Conservation (phyloP, 1,140 invertebrate species). For the Chlorops oryzae region DNA sequence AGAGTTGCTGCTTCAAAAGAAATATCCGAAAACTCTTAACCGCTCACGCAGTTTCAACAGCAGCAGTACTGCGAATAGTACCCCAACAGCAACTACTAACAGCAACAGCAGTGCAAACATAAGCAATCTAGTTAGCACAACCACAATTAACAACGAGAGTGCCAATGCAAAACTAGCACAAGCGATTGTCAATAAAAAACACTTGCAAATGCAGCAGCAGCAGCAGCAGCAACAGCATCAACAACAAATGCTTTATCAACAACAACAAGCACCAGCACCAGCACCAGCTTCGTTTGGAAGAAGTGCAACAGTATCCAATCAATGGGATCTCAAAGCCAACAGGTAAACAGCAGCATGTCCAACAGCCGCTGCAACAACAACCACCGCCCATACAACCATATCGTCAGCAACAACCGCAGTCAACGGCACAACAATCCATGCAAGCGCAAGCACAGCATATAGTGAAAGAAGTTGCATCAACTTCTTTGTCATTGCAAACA, state of each 20-base stretch:
- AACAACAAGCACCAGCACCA: background rate
- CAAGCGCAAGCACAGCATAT: slow-evolving; percentile 21
- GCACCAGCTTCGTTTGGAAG: background rate
- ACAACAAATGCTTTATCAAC: background rate
- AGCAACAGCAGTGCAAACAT: slow-evolving; percentile 11
- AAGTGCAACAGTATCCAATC: background rate
- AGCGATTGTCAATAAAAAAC: slow-evolving; percentile 40
- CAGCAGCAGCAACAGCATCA: slow-evolving; percentile 15
- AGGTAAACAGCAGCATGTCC: background rate
- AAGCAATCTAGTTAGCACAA: slow-evolving; percentile 1
- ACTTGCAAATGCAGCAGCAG: slow-evolving; percentile 24
- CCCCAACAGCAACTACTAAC: slow-evolving; percentile 10
- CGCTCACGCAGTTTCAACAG: slow-evolving; percentile 42
- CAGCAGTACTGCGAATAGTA: slow-evolving; percentile 11
- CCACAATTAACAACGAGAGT: slow-evolving; percentile 14
- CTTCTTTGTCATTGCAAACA: slow-evolving; percentile 22
- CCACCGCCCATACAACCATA: background rate
- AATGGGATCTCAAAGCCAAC: slow-evolving; percentile 4
- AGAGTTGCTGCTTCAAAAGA: slow-evolving; percentile 62
- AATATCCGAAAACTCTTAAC: slow-evolving; percentile 52
- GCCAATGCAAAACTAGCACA: slow-evolving; percentile 43
- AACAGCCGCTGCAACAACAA: background rate
- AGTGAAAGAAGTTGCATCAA: too few species aligned
- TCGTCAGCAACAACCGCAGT: slow-evolving; percentile 18
- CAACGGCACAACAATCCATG: slow-evolving; percentile 14